phyloP scores from a whole-genome alignment of 2,888 invertebrate genomes.

The Timandra comae region DNA sequence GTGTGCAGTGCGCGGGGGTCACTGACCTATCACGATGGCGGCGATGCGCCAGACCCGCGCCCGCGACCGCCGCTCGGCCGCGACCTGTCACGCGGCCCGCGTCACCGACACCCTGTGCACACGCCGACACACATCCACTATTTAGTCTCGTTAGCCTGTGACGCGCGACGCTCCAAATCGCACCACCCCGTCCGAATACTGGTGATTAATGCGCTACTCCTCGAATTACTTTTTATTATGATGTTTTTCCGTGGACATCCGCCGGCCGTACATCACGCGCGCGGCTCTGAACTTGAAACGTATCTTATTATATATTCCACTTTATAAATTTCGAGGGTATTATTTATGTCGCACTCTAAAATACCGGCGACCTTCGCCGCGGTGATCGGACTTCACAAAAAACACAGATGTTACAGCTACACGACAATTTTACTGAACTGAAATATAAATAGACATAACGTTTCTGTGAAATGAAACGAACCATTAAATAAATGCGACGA shows the following conservation, averaged over 20 bases:
- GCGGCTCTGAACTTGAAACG: conserved; percentile 16
- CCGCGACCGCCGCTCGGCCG: conserved; percentile 3
- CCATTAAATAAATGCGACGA: conserved; percentile 3
- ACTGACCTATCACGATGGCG: conserved; percentile 22
- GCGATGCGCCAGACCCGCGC: conserved; percentile 8
- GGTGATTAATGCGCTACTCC: too few relatives aligned
- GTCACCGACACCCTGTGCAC: not conserved
- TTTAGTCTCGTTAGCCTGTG: not conserved
- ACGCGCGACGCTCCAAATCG: conserved; percentile 3
- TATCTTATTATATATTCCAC: conserved; percentile 7
- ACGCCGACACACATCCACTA: not conserved
- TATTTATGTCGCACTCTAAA: conserved; percentile 17
- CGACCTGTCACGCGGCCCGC: conserved; percentile 1
- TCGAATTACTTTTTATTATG: too few relatives aligned
- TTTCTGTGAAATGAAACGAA: conserved; percentile 1
- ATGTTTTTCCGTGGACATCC: not conserved
- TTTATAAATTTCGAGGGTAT: conserved; percentile 13
- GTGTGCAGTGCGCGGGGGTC: conserved; percentile 4
- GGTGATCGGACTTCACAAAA: conserved; percentile 9
- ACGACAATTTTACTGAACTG: conserved; percentile 1
- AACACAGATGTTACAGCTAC: conserved; percentile 9
- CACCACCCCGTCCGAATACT: not conserved
- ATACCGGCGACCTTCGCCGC: conserved; percentile 20
- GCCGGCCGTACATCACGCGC: not conserved
- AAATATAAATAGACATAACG: not conserved